Evolutionary conservation across 2,888 invertebrate species (phyloP), one percentile per base, ranked within the genome.

Genomic region (Agrotis clavis): DNA sequence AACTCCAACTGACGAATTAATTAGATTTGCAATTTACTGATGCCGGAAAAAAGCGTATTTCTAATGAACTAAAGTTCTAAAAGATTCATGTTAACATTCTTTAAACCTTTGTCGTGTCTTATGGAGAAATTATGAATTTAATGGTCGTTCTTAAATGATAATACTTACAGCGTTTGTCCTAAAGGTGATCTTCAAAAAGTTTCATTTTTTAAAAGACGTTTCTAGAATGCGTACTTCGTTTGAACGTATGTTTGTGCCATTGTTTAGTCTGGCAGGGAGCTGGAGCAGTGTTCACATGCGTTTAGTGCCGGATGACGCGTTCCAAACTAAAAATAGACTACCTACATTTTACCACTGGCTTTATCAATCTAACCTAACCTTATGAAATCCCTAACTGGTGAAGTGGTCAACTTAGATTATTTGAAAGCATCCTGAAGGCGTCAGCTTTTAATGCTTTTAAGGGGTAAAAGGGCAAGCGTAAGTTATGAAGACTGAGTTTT

Each of bases 251-350:
- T 65, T 16, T 47, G 47, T 45, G 21, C 3, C 4, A 19, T 19
- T 79, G 51, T 77, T 62, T 79, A 63, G 80, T 74, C 67, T 66
- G 4, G 7, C 45, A 21, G n/a, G 25, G 18, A 54, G 47, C 45
- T 50, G 18, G 63, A 60, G 18, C 50, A 48, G 5, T 13, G 50
- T 45, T 62, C 16, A 9, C 2, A 54, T 21, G 64, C 19, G 41
- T 74, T 50, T 57, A 19, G 13, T 4, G 13, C 14, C 19, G 11
- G 16, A 67, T 30, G 3, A 41, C 41, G 41, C 21, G 21, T 25
- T 53, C 50, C 14, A 25, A 47, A 7, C 18, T 19, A 9, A 41
- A 18, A 41, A 54, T 54, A 54, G 13, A 18, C 6, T 19, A 53
- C 53, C 6, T 19, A 68, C 53, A 19, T 48, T 25, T 56, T 47